Evolutionary conservation across 1,140 invertebrate genomes (phyloP).

Genomic region (Panagrolaimus sp.): DNA sequence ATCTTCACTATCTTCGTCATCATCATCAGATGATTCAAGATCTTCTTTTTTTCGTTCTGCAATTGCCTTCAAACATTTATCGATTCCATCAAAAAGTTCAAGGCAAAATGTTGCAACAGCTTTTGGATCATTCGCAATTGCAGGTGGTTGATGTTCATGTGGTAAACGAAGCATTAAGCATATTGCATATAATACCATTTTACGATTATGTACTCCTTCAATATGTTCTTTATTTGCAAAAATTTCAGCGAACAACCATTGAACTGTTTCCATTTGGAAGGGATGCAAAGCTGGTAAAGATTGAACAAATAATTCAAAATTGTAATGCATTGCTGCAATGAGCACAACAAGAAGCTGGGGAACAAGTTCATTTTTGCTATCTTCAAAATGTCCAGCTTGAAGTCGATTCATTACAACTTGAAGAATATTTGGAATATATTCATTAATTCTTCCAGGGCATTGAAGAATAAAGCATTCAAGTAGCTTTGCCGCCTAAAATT

Average conservation of each 20-base stretch:
- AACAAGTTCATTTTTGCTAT: slow-evolving; percentile 24
- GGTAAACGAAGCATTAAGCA: slow-evolving; percentile 35
- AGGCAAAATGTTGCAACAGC: slow-evolving; percentile 31
- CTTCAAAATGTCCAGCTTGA: slow-evolving; percentile 18
- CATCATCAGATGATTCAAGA: slow-evolving; percentile 18
- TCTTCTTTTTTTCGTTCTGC: slow-evolving; percentile 37
- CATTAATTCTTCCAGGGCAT: slow-evolving; percentile 71
- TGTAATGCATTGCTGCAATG: slow-evolving; percentile 92
- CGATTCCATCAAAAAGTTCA: slow-evolving; percentile 42
- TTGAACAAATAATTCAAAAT: slow-evolving; percentile 74
- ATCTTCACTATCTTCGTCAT: slow-evolving; percentile 33
- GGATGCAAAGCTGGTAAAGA: slow-evolving; percentile 74
- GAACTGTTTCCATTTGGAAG: slow-evolving; percentile 66
- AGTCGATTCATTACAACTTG: slow-evolving; percentile 78
- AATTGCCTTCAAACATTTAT: slow-evolving; percentile 38
- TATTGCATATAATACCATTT: slow-evolving; percentile 50
- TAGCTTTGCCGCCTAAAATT: slow-evolving; percentile 93
- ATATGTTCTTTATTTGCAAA: slow-evolving; percentile 60
- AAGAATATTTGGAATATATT: slow-evolving; percentile 67
- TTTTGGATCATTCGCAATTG: slow-evolving; percentile 32
- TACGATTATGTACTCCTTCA: slow-evolving; percentile 50
- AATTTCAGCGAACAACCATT: slow-evolving; percentile 93
- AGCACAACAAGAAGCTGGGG: slow-evolving; percentile 61
- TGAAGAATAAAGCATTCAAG: slow-evolving; percentile 94
- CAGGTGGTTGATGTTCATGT: slow-evolving; percentile 31